Conservation (phyloP, 2,888 invertebrate genomes). For the Lysandra bellargus region DNA sequence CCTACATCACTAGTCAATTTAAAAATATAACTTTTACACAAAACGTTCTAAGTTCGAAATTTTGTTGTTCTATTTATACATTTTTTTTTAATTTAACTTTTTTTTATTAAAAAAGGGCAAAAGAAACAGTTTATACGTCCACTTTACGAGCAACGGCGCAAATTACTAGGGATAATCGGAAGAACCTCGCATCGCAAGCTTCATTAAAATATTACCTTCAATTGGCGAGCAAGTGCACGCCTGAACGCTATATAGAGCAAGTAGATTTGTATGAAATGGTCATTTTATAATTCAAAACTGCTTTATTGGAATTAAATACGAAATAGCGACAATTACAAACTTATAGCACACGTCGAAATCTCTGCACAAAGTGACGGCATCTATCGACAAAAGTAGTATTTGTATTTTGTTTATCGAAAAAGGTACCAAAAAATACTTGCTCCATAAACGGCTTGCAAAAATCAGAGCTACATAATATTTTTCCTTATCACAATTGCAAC, state of each 20-base stretch:
- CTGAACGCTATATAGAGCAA: slow-evolving; percentile 36
- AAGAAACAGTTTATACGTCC: slow-evolving; percentile 37
- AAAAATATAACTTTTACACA: slow-evolving; percentile 13
- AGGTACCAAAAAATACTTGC: background rate
- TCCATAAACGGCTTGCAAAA: too few species aligned
- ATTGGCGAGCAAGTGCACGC: slow-evolving; percentile 40
- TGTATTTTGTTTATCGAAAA: background rate
- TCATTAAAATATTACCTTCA: slow-evolving; percentile 41
- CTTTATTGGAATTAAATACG: background rate
- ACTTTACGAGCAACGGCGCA: slow-evolving; percentile 36
- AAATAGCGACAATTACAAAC: too few species aligned
- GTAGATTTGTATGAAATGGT: background rate
- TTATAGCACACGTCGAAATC: too few species aligned
- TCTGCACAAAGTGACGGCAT: too few species aligned
- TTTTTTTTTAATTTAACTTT: background rate
- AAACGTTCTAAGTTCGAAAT: slow-evolving; percentile 10
- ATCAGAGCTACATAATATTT: too few species aligned
- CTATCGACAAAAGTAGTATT: background rate
- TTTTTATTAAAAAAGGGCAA: background rate
- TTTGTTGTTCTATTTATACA: slow-evolving; percentile 27
- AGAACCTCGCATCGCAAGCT: slow-evolving; percentile 33
- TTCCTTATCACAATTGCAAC: too few species aligned
- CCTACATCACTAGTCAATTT: slow-evolving; percentile 8
- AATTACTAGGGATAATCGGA: slow-evolving; percentile 38
- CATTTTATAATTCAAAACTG: background rate